phyloP scores from a whole-genome alignment of 2,113 vertebrate genomes.

The Nibea albiflora region DNA sequence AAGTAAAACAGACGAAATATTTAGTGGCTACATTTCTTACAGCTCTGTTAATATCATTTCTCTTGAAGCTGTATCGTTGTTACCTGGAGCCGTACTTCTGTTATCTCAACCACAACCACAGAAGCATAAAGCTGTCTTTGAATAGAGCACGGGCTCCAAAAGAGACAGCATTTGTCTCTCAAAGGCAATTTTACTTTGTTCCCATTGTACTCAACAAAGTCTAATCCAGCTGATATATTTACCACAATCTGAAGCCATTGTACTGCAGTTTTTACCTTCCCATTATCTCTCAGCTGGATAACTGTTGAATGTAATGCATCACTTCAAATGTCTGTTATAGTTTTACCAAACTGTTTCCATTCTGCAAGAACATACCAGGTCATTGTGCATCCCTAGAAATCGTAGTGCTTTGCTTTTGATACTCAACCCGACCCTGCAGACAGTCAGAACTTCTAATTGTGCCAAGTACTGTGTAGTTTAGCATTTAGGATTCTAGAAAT shows the following conservation, averaged over 20 bases:
- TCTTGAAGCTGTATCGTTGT: neutral
- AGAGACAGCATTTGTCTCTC: neutral
- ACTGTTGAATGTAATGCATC: neutral
- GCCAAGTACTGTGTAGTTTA: neutral
- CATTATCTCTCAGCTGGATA: neutral
- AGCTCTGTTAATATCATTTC: neutral
- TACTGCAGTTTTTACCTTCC: neutral
- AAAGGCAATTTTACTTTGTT: slow-evolving; percentile 3
- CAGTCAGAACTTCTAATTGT: neutral
- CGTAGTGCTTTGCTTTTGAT: no score
- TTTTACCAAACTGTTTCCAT: neutral
- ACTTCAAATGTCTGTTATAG: neutral
- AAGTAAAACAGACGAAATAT: neutral
- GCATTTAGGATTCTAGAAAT: neutral
- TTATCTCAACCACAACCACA: neutral
- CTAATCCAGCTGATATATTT: neutral
- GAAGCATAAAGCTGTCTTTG: neutral
- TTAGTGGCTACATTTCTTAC: neutral
- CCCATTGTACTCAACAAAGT: neutral
- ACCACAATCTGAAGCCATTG: neutral
- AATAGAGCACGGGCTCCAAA: neutral
- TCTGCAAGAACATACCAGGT: neutral
- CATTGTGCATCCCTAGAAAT: neutral
- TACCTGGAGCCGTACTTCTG: neutral
- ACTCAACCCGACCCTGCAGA: neutral